These are phyloP conservation scores for Urocynchramus pylzowi DNA, from an alignment of 2,113 vertebrate species.

Conservation along the genomic window DNA sequence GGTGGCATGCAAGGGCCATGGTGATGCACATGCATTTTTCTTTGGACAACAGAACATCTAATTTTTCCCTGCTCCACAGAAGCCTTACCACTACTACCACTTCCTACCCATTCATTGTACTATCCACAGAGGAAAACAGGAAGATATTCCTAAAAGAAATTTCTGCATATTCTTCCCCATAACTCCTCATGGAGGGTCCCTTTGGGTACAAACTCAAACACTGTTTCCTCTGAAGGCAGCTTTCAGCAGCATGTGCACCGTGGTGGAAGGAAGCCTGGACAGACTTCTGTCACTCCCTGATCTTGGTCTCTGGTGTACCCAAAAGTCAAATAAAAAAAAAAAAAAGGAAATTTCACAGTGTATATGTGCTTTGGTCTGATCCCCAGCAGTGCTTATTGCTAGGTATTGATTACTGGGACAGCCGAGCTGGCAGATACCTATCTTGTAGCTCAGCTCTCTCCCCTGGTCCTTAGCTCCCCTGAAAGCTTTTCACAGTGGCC, in stretches of 20 bases:
- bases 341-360: background rate
- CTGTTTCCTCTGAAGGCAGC: background rate
- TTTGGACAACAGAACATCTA: background rate
- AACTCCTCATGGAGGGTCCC: background rate
- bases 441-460: background rate
- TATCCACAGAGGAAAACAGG: background rate
- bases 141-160: background rate
- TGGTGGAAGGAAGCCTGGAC: background rate
- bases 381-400: background rate
- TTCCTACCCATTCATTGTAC: background rate
- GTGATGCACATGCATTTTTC: background rate
- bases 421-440: background rate
- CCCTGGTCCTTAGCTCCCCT: background rate
- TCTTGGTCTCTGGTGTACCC: background rate
- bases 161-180: background rate
- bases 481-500: background rate
- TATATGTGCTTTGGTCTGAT: rapidly evolving
- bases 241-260: background rate
- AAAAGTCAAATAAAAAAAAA: background rate
- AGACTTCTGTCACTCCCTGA: background rate
- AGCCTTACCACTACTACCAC: background rate
- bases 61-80: background rate
- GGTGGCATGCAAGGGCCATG: background rate
- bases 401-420: rapidly evolving
- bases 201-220: background rate